Conservation (phyloP, 1,140 invertebrate genomes). For the Elymnias hypermnestra region DNA sequence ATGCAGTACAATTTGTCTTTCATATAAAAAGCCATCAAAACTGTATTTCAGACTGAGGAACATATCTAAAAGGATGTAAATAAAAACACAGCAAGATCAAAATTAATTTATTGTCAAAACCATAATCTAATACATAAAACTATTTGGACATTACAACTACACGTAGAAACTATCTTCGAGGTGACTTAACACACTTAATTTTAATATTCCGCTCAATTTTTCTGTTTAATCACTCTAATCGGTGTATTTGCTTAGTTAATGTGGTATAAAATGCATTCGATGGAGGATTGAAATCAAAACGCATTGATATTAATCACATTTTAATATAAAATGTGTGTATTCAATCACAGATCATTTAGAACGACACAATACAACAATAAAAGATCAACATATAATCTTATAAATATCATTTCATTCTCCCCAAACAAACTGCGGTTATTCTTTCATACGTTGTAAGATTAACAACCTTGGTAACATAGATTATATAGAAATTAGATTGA, state of each 20-base stretch:
- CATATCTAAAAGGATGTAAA: constrained; percentile 17
- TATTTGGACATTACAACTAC: constrained; percentile 10
- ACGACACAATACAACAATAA: constrained; percentile 17
- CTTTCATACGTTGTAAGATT: no score
- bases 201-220: neutral
- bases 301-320: constrained; percentile 55
- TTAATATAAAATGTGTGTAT: constrained; percentile 69
- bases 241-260: neutral
- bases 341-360: constrained; percentile 52
- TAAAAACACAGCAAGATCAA: constrained; percentile 61
- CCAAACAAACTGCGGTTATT: neutral
- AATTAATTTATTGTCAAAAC: constrained; percentile 51
- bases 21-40: no score
- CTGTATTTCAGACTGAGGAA: no score
- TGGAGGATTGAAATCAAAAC: constrained; percentile 50
- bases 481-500: no score
- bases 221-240: no score
- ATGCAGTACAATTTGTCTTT: no score
- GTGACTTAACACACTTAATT: constrained; percentile 10
- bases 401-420: constrained; percentile 11
- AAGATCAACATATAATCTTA: constrained; percentile 30
- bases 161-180: constrained; percentile 10
- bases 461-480: no score
- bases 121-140: constrained; percentile 16
- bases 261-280: neutral